phyloP scores from a whole-genome alignment of 2,888 invertebrate species.

The Drosophila longiperda region DNA sequence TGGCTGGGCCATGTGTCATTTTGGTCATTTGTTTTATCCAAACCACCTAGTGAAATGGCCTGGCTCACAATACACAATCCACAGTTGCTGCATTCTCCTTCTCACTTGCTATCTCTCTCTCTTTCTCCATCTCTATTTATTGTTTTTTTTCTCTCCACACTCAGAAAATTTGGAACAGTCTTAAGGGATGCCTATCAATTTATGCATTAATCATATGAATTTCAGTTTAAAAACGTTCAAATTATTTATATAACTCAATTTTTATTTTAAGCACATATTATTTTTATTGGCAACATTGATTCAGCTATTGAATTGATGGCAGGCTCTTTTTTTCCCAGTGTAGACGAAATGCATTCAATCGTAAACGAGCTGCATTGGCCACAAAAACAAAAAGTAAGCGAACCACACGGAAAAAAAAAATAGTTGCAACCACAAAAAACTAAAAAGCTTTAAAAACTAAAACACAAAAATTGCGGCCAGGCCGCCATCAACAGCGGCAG shows the following conservation, averaged over 20 bases:
- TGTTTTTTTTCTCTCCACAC: conserved; percentile 2
- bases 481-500: conserved; percentile 58
- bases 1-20: conserved; percentile 67
- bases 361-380: conserved; percentile 73
- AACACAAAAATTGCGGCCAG: conserved; percentile 78
- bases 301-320: neutral
- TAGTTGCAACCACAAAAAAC: conserved; percentile 38
- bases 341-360: conserved; percentile 65
- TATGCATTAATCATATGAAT: neutral
- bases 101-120: neutral
- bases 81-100: conserved; percentile 1
- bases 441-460: conserved; percentile 71
- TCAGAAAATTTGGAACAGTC: neutral
- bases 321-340: neutral
- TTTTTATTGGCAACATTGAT: neutral
- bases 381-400: conserved; percentile 57
- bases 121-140: neutral
- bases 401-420: conserved; percentile 33
- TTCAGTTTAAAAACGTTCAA: neutral
- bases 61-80: conserved; percentile 19
- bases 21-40: conserved; percentile 73
- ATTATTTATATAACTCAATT: neutral
- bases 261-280: neutral
- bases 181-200: neutral
- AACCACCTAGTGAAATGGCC: conserved; percentile 56